phyloP scores from a whole-genome alignment of 2,797 vertebrate species.

The Acipenser oxyrinchus region DNA sequence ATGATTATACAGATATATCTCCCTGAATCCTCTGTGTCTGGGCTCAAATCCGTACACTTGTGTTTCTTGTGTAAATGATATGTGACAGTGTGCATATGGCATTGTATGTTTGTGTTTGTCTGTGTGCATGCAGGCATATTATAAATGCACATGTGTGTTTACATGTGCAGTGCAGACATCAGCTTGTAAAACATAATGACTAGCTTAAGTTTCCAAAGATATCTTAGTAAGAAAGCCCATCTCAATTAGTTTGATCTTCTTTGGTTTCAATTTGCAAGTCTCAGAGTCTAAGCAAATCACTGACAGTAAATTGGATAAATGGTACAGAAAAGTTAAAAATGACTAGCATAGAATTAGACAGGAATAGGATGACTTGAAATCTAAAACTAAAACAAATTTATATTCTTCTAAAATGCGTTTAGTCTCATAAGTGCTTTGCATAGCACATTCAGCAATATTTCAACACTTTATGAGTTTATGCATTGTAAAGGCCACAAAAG shows the following conservation, averaged over 20 bases:
- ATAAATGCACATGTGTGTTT: constrained; percentile 9
- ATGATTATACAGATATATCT: no score
- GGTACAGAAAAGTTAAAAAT: no score
- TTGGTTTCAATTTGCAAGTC: constrained; percentile 5
- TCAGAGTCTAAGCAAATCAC: not conserved
- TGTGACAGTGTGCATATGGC: constrained; percentile 3
- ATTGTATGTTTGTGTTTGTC: constrained; percentile 2
- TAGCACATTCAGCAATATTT: no score
- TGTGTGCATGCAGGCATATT: constrained; percentile 7
- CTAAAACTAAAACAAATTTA: no score
- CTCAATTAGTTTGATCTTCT: constrained; percentile 3
- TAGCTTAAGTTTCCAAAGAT: constrained; percentile 6
- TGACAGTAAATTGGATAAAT: no score
- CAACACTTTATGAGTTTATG: no score
- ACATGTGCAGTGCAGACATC: constrained; percentile 1
- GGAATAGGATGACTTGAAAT: no score
- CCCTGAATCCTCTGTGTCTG: no score
- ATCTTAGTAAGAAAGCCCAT: not conserved
- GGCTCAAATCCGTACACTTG: not conserved
- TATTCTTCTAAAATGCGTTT: no score
- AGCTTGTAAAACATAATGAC: constrained; percentile 2
- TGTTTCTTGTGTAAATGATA: constrained; percentile 1
- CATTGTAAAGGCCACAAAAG: no score
- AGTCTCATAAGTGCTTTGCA: no score
- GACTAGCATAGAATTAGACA: no score